Evolutionary conservation across 2,888 invertebrate genomes (phyloP).

Genomic region (Serrognathus titanus): DNA sequence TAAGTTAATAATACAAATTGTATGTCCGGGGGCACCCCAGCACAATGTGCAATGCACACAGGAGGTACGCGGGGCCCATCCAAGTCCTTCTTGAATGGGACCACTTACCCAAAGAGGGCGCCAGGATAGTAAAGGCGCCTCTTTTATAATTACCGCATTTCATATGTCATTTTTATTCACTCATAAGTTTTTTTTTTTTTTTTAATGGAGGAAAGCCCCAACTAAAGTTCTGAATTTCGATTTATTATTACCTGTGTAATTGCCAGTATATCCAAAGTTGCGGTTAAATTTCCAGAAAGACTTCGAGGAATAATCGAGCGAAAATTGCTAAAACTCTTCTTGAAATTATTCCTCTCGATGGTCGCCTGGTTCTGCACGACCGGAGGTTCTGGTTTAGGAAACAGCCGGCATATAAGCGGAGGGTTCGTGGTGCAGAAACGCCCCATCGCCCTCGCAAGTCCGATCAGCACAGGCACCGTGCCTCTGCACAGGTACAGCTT

Average conservation of each 20-base stretch:
- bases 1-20: too few species aligned
- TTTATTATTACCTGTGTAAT: slow-evolving; percentile 7
- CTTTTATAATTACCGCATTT: too few species aligned
- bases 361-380: slow-evolving; percentile 46
- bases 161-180: too few species aligned
- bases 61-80: too few species aligned
- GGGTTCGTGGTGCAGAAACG: slow-evolving; percentile 76
- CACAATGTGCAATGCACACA: too few species aligned
- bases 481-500: slow-evolving; percentile 79
- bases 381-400: slow-evolving; percentile 73
- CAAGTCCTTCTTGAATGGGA: too few species aligned
- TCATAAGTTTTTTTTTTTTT: too few species aligned
- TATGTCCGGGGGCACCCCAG: too few species aligned
- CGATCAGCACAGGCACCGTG: slow-evolving; percentile 82
- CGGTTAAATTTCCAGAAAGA: slow-evolving; percentile 76
- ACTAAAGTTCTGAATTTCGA: too few species aligned
- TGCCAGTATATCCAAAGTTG: slow-evolving; percentile 53
- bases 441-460: slow-evolving; percentile 88
- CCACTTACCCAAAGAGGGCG: too few species aligned
- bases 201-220: too few species aligned
- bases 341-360: slow-evolving; percentile 44
- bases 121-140: too few species aligned
- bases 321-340: slow-evolving; percentile 70
- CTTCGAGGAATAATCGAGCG: slow-evolving; percentile 90
- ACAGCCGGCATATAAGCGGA: slow-evolving; percentile 79